Evolutionary conservation across 2,797 vertebrate genomes (phyloP), one percentile per base, ranked within the genome.

Genomic region (Gobio occitaniae): DNA sequence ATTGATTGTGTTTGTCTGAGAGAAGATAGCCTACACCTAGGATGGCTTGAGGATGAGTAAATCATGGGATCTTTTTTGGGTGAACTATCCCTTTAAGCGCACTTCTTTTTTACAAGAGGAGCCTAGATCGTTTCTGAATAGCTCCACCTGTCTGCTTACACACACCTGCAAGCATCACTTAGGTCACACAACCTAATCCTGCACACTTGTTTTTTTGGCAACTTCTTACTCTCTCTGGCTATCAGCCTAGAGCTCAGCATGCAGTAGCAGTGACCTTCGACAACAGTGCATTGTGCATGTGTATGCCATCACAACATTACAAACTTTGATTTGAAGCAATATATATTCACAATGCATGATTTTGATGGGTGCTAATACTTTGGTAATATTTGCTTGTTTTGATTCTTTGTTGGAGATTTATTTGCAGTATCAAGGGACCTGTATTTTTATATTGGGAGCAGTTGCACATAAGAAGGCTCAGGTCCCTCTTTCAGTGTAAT

Each of bases 181-280:
- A 19, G 13, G 36, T 44, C 89, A 91, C 92, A 88, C 82, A 81
- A 68, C 83, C 21, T 93, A 93, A 94, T 93, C 92, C 89, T 89
- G 89, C 90, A 87, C 90, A 84, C 87, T 85, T 54, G 13, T 38
- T 19, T n/a, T 54, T 63, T 32, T 68, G 38, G 50, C 80, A 59
- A 9, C 80, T 59, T 41, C 25, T 41, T 1, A 2, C 66, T 70
- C 10, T 56, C 38, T 61, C 52, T 68, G 78, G 63, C 63, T 52
- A 3, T n/a, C 12, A 68, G 63, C 63, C 44, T 36, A 19, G 12
- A 32, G 36, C 63, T n/a, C 78, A 80, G 78, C 29, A n/a, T 52
- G 29, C 47, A 36, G 61, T 17, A 79, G 63, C 29, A n/a, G 47
- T 80, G 78, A 68, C 78, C 78, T 80, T 80, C 19, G 47, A 52